Evolutionary conservation across 2,113 vertebrate genomes (phyloP), one percentile per base, ranked within the genome.

Genomic region (Anguilla rostrata): DNA sequence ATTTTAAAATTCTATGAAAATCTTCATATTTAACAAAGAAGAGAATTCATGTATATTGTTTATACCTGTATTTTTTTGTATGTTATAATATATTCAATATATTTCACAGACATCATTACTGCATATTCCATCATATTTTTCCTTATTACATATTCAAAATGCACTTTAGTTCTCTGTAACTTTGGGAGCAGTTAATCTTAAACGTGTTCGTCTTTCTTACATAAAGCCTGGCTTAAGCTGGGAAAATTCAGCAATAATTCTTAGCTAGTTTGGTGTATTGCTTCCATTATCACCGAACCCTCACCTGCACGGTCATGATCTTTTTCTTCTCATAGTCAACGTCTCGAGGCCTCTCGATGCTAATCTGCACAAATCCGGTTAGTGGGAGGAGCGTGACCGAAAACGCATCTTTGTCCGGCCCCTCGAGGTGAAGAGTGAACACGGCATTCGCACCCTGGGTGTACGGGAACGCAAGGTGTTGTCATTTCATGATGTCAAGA

Each of bases 301-400:
- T 89, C 60, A 99, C 98, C 96, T 96, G 46, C 39, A 99, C 90
- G 81, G 83, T 7, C 94, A 98, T 97, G 83, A 85, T 86, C 0
- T 87, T 56, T 39, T 81, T 91, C 18, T 12, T 79, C 91, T 99
- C 98, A 2, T 93, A 98, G 93, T 99, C 97, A 88, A 99, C 92
- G n/a, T 90, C 40, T 0, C 22, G 3, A 0, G 96, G 85, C 14
- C 93, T 26, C 75, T 57, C 94, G 88, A 99, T 95, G 84, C 94
- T 87, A 83, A 99, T 90, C 90, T 97, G 96, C 82, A 98, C 95
- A 0, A 85, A 39, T 0, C 88, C 93, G 0, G 95, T 89, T 93
- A 0, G 26, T 79, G 1, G 39, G 0, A 0, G 97, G 98, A 0
- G 2, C 8, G 90, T 94, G 49, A 99, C 95, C 0, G 90, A 90